Evolutionary conservation across 2,113 vertebrate species (phyloP), one percentile per base, ranked within the genome.

Genomic region (Cinclus mexicanus): DNA sequence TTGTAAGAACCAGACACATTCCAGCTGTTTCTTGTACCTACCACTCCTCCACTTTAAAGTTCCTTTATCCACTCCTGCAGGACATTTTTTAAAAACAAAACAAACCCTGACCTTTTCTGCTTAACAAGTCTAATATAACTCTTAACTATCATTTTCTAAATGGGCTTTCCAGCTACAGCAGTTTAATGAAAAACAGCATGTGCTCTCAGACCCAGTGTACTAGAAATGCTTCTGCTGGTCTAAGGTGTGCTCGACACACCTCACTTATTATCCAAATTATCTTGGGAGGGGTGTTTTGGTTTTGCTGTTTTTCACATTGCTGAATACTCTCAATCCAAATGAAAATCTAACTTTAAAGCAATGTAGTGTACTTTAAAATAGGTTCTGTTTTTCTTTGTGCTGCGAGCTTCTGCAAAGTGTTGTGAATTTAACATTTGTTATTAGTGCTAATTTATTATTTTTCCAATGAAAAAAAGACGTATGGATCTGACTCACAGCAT

Each of bases 11-110:
- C 39, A 76, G 80, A 95, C 69, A 89, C 10, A 46, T 93, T 92
- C 86, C 94, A 95, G 92, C 80, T 93, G 77, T 95, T 95, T 63
- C 81, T 89, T 91, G 39, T 59, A 56, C 47, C 85, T 87, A 80
- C 37, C 59, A 60, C 55, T 92, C 49, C 44, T 87, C 87, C 67
- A 65, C 31, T 83, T 90, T 83, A 55, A 87, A 82, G 71, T 91
- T 61, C 8, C 63, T 74, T 82, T 76, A 60, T 83, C 47, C 60
- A 22, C 28, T 77, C 42, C 67, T 81, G n/a, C 61, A 74, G 65
- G 39, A 89, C 49, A 37, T 77, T 83, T 83, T 63, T 63, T 33
- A 26, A 46, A 59, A 86, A 57, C 29, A 64, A 52, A 94, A 46
- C 42, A 61, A 59, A 55, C 12, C 23, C 37, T 2, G 23, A 59